phyloP scores from a whole-genome alignment of 2,888 invertebrate species.

The Cabera pusaria region DNA sequence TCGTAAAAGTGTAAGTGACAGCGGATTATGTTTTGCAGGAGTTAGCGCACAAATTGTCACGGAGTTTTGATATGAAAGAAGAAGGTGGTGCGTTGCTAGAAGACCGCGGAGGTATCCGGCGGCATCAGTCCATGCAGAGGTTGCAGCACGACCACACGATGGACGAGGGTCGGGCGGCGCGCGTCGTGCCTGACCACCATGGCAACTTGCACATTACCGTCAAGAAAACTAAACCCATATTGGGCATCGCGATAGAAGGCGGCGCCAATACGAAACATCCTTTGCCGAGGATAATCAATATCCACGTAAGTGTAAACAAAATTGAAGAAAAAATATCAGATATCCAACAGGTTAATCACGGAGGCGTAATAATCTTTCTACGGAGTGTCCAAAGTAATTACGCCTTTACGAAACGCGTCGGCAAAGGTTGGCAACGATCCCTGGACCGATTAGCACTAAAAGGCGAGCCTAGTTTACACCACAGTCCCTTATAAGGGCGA shows the following conservation, averaged over 20 bases:
- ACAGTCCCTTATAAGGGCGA: slow-evolving; percentile 25
- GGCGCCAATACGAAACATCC: slow-evolving; percentile 98
- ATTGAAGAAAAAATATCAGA: too few relatives aligned
- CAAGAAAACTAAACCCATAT: slow-evolving; percentile 95
- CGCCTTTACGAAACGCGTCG: slow-evolving; percentile 16
- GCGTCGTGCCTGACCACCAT: slow-evolving; percentile 92
- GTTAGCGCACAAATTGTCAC: slow-evolving; percentile 92
- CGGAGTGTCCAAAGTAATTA: slow-evolving; percentile 1
- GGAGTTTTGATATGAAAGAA: slow-evolving; percentile 95
- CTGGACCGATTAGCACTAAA: slow-evolving; percentile 21
- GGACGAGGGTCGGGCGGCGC: slow-evolving; percentile 81
- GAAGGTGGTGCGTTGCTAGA: slow-evolving; percentile 89
- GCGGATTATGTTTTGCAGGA: slow-evolving; percentile 82
- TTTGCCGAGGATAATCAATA: slow-evolving; percentile 96
- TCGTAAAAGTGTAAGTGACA: slow-evolving; percentile 2
- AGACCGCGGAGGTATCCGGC: slow-evolving; percentile 85
- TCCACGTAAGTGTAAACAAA: slow-evolving; percentile 88
- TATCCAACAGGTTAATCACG: not conserved
- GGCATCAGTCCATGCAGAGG: slow-evolving; percentile 91
- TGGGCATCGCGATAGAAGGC: slow-evolving; percentile 98
- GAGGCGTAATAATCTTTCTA: too few relatives aligned
- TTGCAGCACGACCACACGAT: slow-evolving; percentile 82
- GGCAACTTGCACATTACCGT: slow-evolving; percentile 95
- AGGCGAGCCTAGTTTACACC: slow-evolving; percentile 24
- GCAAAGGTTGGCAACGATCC: slow-evolving; percentile 24